Percentiles rank a stretch among this genome's conserved stretches.
Evolutionary conservation across 2,113 vertebrate genomes (phyloP).

Genomic region (Leucopsar rothschildi): DNA sequence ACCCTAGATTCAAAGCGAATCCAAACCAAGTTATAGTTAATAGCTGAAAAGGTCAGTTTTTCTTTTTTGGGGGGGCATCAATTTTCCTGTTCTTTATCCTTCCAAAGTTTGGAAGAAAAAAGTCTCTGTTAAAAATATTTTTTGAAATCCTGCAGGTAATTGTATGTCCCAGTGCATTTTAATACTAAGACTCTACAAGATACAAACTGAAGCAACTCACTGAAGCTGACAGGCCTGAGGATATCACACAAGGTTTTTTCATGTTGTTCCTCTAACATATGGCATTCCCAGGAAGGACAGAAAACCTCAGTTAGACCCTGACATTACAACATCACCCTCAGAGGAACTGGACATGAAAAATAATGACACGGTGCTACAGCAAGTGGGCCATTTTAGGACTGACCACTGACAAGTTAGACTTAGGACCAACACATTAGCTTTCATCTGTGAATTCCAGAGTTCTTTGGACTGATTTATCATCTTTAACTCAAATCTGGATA

Average conservation of each 20-base stretch:
- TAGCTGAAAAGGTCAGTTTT: not conserved
- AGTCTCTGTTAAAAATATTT: not conserved
- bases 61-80: not conserved
- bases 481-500: not conserved
- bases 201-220: not conserved
- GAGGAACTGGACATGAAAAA: not conserved
- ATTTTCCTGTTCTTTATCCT: not conserved
- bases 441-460: not conserved
- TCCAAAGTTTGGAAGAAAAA: not conserved
- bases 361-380: not conserved
- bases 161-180: not conserved
- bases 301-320: not conserved
- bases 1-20: not conserved
- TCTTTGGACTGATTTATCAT: not conserved
- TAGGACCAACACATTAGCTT: not conserved
- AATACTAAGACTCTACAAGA: not conserved
- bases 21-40: not conserved
- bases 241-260: not conserved
- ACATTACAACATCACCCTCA: not conserved
- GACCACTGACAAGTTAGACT: not conserved
- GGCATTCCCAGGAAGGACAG: not conserved
- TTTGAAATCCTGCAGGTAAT: not conserved
- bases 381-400: not conserved
- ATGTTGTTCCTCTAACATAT: not conserved
- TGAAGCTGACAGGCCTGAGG: not conserved